Conservation (phyloP, 2,113 vertebrate genomes). For the Oryzias celebensis region DNA sequence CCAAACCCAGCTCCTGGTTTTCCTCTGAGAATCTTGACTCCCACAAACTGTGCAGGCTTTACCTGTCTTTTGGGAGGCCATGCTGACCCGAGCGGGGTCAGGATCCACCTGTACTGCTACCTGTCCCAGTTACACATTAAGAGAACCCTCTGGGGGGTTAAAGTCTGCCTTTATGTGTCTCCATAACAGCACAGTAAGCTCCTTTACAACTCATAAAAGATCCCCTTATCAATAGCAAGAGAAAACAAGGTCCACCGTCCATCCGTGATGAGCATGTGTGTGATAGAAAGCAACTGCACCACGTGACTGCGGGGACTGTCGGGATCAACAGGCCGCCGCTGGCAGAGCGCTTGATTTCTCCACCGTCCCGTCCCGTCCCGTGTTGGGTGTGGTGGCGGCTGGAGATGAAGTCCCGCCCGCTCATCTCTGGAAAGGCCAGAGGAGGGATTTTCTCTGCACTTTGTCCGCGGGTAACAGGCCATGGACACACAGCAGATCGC, state of each 20-base stretch:
- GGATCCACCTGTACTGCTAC: slow-evolving; percentile 42
- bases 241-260: no score
- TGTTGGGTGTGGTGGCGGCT: slow-evolving; percentile 38
- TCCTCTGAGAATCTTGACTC: not conserved
- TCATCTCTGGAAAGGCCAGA: rapidly evolving
- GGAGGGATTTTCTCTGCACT: not conserved
- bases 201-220: not conserved
- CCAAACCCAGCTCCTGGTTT: no score
- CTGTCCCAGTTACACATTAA: slow-evolving; percentile 71
- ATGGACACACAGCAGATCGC: not conserved
- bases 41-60: slow-evolving; percentile 5
- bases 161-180: not conserved
- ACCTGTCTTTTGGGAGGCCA: slow-evolving; percentile 62
- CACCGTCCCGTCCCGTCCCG: not conserved
- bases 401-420: not conserved
- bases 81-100: slow-evolving; percentile 24
- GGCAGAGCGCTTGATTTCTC: no score
- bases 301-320: no score
- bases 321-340: no score
- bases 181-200: not conserved
- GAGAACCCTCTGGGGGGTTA: not conserved
- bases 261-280: no score
- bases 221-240: no score
- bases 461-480: not conserved
- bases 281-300: no score